Conservation (phyloP, 2,888 invertebrate species). For the Epiblema foenella region DNA sequence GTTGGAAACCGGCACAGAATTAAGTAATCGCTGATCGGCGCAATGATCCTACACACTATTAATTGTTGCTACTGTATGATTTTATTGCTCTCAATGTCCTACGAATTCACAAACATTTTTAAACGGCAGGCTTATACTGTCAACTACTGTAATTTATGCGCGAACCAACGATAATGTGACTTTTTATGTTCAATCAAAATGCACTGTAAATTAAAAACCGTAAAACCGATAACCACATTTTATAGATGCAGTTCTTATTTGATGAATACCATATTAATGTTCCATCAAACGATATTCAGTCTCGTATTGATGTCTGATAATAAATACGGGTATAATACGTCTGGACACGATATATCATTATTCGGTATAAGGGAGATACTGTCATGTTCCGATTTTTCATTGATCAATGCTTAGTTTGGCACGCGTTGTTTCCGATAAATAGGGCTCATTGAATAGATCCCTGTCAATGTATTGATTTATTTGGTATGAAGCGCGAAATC, state of each 20-base stretch:
- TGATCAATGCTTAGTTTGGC: conserved; percentile 70
- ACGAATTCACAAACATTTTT: conserved; percentile 27
- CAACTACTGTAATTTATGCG: conserved; percentile 38
- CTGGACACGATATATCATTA: conserved; percentile 70
- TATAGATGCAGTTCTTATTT: conserved; percentile 69
- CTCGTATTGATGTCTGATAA: conserved; percentile 53
- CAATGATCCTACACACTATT: neutral
- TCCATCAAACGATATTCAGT: conserved; percentile 70
- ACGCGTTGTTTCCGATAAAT: conserved; percentile 78
- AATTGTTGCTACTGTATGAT: conserved; percentile 1
- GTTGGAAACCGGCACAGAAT: too few species aligned
- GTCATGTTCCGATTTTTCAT: conserved; percentile 71
- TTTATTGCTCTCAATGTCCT: neutral
- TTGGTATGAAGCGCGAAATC: conserved; percentile 67
- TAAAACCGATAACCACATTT: conserved; percentile 67
- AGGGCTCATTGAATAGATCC: conserved; percentile 71
- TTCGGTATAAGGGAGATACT: conserved; percentile 69
- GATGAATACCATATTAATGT: conserved; percentile 74
- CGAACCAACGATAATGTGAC: conserved; percentile 33
- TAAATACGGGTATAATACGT: conserved; percentile 51
- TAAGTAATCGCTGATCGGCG: too few species aligned
- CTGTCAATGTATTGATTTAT: conserved; percentile 79
- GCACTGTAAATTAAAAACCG: conserved; percentile 53
- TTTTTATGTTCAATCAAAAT: conserved; percentile 43
- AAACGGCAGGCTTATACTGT: conserved; percentile 39